phyloP scores from a whole-genome alignment of 2,888 invertebrate species.

The Orthosia incerta region DNA sequence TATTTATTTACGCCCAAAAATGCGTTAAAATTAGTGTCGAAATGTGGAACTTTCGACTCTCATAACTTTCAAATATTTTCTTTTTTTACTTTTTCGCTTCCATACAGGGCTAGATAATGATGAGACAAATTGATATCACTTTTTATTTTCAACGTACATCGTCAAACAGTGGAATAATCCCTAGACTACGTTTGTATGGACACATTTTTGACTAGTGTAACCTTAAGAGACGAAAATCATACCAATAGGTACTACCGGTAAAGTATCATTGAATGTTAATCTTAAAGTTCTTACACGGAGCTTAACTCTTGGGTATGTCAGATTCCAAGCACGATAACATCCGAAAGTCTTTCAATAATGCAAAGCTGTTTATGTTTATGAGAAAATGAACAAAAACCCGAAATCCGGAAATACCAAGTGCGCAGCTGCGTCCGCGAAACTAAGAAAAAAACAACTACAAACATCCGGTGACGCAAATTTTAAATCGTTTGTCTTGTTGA shows the following conservation, averaged over 20 bases:
- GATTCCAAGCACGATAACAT: constrained; percentile 8
- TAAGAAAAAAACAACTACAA: constrained; percentile 31
- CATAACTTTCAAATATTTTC: no score
- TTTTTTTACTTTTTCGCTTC: no score
- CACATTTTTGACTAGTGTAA: no score
- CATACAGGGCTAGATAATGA: no score
- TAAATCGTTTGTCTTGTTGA: constrained; percentile 36
- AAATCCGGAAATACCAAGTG: constrained; percentile 53
- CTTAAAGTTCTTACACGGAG: constrained; percentile 1
- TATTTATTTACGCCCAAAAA: no score
- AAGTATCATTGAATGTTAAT: constrained; percentile 5
- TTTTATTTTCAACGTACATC: no score
- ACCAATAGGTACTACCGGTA: background rate
- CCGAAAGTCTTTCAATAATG: constrained; percentile 4
- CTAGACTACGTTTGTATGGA: no score
- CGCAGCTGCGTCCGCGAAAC: constrained; percentile 52
- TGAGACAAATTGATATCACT: no score
- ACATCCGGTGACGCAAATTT: constrained; percentile 60
- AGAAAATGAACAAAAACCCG: background rate
- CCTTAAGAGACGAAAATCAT: background rate
- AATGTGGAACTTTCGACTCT: no score
- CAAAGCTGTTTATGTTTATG: constrained; percentile 22
- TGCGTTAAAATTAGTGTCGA: no score
- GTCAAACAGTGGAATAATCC: no score
- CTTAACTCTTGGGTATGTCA: background rate